Evolutionary conservation across 2,888 invertebrate genomes (phyloP).

Genomic region (Drosophila lacicola): DNA sequence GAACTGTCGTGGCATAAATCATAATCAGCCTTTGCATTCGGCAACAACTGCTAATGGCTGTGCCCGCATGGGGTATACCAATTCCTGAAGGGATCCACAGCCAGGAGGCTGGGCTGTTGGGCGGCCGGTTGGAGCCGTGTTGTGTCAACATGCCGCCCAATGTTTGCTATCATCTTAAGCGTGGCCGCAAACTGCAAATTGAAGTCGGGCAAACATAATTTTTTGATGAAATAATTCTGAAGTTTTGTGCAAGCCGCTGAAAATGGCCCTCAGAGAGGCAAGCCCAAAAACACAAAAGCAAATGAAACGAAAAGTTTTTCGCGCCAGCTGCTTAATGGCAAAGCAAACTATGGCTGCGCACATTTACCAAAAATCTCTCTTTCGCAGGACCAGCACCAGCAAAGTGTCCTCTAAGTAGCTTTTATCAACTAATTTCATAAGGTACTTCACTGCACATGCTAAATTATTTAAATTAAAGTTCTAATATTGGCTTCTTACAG

Average conservation of each 20-base stretch:
- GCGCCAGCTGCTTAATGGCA: conserved; percentile 61
- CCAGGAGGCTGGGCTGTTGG: not conserved
- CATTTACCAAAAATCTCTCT: conserved; percentile 5
- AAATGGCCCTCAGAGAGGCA: conserved; percentile 28
- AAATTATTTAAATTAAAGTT: not conserved
- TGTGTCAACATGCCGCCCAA: conserved; percentile 51
- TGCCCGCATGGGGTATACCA: conserved; percentile 48
- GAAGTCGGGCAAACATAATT: conserved; percentile 39
- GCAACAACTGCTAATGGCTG: conserved; percentile 57
- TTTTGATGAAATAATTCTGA: conserved; percentile 70
- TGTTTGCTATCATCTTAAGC: conserved; percentile 63
- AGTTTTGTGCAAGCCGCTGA: conserved; percentile 67
- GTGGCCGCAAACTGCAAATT: conserved; percentile 53
- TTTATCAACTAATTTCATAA: conserved; percentile 17
- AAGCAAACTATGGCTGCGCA: conserved; percentile 45
- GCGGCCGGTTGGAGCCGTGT: conserved; percentile 15
- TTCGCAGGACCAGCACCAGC: conserved; percentile 1
- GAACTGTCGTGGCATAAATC: conserved; percentile 59
- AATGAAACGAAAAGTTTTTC: conserved; percentile 57
- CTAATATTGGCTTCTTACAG: not conserved
- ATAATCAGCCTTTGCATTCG: conserved; percentile 53
- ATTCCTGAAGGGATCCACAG: conserved; percentile 1
- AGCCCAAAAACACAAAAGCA: conserved; percentile 23
- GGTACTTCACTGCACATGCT: not conserved
- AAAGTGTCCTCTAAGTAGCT: conserved; percentile 10